Evolutionary conservation across 2,113 vertebrate genomes (phyloP).

Genomic region (Nerophis lumbriciformis): DNA sequence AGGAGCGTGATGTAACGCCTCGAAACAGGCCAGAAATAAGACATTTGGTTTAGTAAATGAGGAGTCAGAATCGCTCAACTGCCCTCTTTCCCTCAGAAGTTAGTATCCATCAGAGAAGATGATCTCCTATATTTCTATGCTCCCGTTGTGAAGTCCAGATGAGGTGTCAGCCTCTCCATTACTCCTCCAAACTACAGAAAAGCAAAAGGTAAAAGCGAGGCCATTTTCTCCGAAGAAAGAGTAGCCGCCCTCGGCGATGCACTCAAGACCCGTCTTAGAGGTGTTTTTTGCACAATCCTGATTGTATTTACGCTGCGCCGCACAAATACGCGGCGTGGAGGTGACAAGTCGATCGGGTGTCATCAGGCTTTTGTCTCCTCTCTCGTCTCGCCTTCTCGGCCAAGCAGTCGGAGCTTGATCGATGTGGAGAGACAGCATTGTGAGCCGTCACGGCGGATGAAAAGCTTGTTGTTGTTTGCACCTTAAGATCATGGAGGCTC

Average conservation of each 20-base stretch:
- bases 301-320: not conserved
- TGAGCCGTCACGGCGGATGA: not conserved
- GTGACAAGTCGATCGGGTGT: not conserved
- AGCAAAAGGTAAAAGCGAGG: no score
- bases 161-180: not conserved
- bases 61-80: conserved; percentile 11
- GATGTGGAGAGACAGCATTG: conserved; percentile 6
- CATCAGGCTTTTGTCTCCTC: not conserved
- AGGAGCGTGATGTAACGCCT: conserved; percentile 6
- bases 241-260: not conserved
- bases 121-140: not conserved
- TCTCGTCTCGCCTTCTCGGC: conserved; percentile 6
- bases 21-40: not conserved
- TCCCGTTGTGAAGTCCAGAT: not conserved
- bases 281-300: not conserved
- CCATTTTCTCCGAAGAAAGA: not conserved
- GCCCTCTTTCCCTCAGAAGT: conserved; percentile 5
- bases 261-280: conserved; percentile 1
- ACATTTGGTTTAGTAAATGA: conserved; percentile 2
- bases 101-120: conserved; percentile 7
- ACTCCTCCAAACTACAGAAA: not conserved
- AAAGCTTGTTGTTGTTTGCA: not conserved
- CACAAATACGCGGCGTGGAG: not conserved
- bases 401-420: conserved; percentile 1
- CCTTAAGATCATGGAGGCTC: not conserved